Conservation (phyloP, 1,140 invertebrate species). For the Drosophila carrolli region DNA sequence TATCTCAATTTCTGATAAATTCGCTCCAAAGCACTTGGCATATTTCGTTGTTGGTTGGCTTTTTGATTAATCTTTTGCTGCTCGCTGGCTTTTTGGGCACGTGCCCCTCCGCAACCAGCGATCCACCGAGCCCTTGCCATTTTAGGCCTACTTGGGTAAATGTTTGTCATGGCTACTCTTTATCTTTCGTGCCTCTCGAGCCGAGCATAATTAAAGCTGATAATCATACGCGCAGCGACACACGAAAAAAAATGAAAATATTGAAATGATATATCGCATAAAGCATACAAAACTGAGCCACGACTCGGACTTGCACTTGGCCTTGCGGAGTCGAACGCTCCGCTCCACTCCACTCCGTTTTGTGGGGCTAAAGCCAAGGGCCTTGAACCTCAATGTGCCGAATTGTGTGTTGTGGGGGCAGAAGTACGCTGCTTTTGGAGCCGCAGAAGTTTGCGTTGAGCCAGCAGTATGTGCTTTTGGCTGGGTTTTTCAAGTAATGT, state of each 20-base stretch:
- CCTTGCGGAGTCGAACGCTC: constrained; percentile 66
- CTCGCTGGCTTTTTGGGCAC: constrained; percentile 28
- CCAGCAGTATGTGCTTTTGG: constrained; percentile 77
- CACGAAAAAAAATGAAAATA: constrained; percentile 10
- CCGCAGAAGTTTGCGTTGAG: constrained; percentile 45
- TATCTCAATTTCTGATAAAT: neutral
- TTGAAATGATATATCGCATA: constrained; percentile 32
- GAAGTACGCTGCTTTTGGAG: constrained; percentile 36
- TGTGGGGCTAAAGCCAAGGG: constrained; percentile 31
- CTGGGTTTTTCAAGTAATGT: constrained; percentile 46
- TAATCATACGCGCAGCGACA: constrained; percentile 12
- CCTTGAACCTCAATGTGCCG: constrained; percentile 82
- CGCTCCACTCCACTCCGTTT: constrained; percentile 66
- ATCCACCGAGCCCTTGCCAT: constrained; percentile 45
- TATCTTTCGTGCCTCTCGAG: constrained; percentile 47
- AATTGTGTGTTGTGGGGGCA: constrained; percentile 58
- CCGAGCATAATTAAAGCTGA: constrained; percentile 52
- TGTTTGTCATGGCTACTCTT: constrained; percentile 47
- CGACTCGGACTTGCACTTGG: constrained; percentile 71
- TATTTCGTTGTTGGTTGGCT: constrained; percentile 14
- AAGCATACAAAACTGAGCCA: constrained; percentile 29
- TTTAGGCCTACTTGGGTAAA: constrained; percentile 54
- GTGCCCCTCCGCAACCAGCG: constrained; percentile 17
- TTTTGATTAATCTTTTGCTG: constrained; percentile 37
- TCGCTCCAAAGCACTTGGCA: constrained; percentile 13